phyloP scores from a whole-genome alignment of 2,113 vertebrate genomes.

The Phyllopteryx taeniolatus region DNA sequence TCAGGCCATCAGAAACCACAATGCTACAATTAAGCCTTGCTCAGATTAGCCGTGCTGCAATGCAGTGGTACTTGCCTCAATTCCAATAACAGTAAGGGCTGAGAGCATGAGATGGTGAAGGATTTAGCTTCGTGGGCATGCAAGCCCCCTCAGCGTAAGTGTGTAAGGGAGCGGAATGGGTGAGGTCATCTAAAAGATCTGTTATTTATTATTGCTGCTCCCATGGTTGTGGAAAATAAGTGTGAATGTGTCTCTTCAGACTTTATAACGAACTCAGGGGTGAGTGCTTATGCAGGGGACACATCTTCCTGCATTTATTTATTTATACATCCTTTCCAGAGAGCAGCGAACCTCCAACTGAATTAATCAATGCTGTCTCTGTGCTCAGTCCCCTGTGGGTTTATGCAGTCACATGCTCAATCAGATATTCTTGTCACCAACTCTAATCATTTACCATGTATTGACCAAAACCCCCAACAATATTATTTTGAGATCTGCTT shows the following conservation, averaged over 20 bases:
- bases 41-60: constrained; percentile 39
- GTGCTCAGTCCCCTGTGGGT: constrained; percentile 43
- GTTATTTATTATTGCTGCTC: constrained; percentile 18
- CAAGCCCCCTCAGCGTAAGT: constrained; percentile 5
- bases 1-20: constrained; percentile 18
- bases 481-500: constrained; percentile 23
- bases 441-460: constrained; percentile 50
- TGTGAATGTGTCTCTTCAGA: constrained; percentile 1
- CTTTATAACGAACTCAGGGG: constrained; percentile 3
- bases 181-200: constrained; percentile 15
- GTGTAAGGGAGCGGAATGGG: background rate
- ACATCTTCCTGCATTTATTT: constrained; percentile 34
- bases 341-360: constrained; percentile 34
- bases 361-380: constrained; percentile 52
- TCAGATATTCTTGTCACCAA: constrained; percentile 41
- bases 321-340: constrained; percentile 37
- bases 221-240: background rate
- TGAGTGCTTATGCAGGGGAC: constrained; percentile 24
- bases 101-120: constrained; percentile 46
- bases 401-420: constrained; percentile 45
- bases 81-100: constrained; percentile 27
- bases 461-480: constrained; percentile 18
- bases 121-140: constrained; percentile 40
- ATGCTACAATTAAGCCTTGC: constrained; percentile 32
- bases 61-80: constrained; percentile 32